These are phyloP conservation scores for Hypothenemus hampei DNA, from an alignment of 1,140 invertebrate species.

Conservation along the genomic window DNA sequence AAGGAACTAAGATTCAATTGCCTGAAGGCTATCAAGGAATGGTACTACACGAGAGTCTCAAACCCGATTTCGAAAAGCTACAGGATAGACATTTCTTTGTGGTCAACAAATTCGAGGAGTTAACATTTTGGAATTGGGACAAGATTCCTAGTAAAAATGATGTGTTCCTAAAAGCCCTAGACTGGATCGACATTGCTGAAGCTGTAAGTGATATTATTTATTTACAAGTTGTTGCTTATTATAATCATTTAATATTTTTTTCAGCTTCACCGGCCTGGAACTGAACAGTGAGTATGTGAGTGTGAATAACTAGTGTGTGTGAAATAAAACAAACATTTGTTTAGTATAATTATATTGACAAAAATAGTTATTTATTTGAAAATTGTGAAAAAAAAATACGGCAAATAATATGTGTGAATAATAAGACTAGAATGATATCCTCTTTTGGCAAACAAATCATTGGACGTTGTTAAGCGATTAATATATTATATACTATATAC, in stretches of 20 bases:
- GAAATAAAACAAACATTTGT: no score
- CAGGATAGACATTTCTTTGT: conserved; percentile 59
- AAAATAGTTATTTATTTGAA: no score
- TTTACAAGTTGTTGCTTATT: no score
- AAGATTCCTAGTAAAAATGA: conserved; percentile 67
- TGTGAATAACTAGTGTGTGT: no score
- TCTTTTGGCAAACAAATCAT: no score
- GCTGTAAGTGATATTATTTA: conserved; percentile 54
- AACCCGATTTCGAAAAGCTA: conserved; percentile 53
- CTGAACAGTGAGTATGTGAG: background rate
- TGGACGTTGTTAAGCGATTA: no score
- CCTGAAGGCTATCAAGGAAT: conserved; percentile 63
- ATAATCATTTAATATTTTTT: no score
- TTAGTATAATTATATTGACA: no score
- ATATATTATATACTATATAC: no score
- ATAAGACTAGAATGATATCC: no score
- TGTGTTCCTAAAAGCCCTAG: conserved; percentile 57
- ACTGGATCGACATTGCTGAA: conserved; percentile 74
- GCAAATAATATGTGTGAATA: no score
- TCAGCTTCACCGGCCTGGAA: background rate
- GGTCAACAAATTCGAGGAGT: conserved; percentile 56
- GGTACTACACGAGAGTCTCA: conserved; percentile 59
- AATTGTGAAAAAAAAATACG: no score
- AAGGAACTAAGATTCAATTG: conserved; percentile 56
- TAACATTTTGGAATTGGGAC: conserved; percentile 78